phyloP scores from a whole-genome alignment of 1,140 invertebrate genomes.

The Drosophila erecta region DNA sequence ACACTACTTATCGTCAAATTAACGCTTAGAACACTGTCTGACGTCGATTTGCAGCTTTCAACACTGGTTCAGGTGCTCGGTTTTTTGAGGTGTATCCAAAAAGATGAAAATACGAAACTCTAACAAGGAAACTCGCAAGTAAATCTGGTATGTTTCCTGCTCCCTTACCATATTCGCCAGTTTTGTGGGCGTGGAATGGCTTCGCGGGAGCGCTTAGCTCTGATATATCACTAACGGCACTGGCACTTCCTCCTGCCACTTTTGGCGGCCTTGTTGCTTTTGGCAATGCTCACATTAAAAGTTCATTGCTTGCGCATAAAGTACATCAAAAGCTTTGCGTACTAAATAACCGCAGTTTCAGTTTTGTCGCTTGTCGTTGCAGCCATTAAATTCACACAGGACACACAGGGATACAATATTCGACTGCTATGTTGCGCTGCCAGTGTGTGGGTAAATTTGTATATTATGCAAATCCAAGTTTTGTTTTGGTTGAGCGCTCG shows the following conservation, averaged over 20 bases:
- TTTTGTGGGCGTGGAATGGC: constrained; percentile 34
- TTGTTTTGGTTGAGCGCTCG: constrained; percentile 60
- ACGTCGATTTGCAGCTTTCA: neutral
- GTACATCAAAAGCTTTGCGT: constrained; percentile 77
- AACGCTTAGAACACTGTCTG: neutral
- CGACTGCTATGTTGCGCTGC: neutral
- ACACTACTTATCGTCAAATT: neutral
- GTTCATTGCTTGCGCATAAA: constrained; percentile 82
- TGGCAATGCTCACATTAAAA: constrained; percentile 76
- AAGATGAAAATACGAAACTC: constrained; percentile 23
- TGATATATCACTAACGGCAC: constrained; percentile 71
- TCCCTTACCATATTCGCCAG: constrained; percentile 12
- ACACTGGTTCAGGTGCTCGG: neutral
- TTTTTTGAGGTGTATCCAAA: constrained; percentile 6
- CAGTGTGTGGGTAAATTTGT: constrained; percentile 43
- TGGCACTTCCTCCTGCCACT: constrained; percentile 34
- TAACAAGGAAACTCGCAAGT: constrained; percentile 12
- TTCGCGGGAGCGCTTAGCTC: constrained; percentile 69
- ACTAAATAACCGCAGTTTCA: constrained; percentile 79
- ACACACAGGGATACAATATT: constrained; percentile 5
- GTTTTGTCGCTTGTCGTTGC: constrained; percentile 77
- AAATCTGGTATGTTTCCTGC: constrained; percentile 23
- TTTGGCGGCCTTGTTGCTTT: constrained; percentile 48
- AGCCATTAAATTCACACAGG: constrained; percentile 72
- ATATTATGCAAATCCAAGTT: constrained; percentile 79